Conservation (phyloP, 1,140 invertebrate genomes). For the Drosophila repletoides region DNA sequence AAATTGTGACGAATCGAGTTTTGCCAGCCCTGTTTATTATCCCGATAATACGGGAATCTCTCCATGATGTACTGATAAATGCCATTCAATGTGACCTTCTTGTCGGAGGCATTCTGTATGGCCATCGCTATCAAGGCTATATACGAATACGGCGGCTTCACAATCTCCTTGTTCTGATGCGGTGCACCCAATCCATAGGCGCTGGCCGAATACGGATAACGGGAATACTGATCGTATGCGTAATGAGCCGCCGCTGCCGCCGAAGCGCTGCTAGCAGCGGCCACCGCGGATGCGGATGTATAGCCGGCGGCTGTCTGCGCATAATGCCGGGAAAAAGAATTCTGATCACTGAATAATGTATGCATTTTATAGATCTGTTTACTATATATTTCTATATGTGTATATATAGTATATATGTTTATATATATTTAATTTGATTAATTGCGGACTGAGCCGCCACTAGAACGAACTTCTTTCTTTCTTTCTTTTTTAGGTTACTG, state of each 20-base stretch:
- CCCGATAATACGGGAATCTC: constrained; percentile 97
- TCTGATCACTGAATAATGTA: constrained; percentile 93
- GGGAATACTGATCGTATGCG: constrained; percentile 88
- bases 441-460: constrained; percentile 39
- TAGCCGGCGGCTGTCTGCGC: constrained; percentile 84
- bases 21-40: constrained; percentile 98
- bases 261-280: constrained; percentile 83
- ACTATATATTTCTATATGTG: background rate
- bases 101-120: constrained; percentile 95
- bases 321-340: constrained; percentile 85
- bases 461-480: constrained; percentile 19
- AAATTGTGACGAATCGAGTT: constrained; percentile 98
- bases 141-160: constrained; percentile 99
- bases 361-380: constrained; percentile 86
- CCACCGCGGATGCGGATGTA: constrained; percentile 82
- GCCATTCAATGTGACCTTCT: constrained; percentile 97
- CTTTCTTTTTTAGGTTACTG: constrained; percentile 13
- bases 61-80: constrained; percentile 99
- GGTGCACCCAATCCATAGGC: constrained; percentile 84
- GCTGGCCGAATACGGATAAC: constrained; percentile 86
- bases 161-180: constrained; percentile 93
- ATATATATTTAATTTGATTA: background rate
- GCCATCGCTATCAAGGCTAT: constrained; percentile 99
- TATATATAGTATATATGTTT: background rate
- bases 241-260: constrained; percentile 82